phyloP scores from a whole-genome alignment of 2,888 invertebrate genomes.

The Lithophane semibrunnea region DNA sequence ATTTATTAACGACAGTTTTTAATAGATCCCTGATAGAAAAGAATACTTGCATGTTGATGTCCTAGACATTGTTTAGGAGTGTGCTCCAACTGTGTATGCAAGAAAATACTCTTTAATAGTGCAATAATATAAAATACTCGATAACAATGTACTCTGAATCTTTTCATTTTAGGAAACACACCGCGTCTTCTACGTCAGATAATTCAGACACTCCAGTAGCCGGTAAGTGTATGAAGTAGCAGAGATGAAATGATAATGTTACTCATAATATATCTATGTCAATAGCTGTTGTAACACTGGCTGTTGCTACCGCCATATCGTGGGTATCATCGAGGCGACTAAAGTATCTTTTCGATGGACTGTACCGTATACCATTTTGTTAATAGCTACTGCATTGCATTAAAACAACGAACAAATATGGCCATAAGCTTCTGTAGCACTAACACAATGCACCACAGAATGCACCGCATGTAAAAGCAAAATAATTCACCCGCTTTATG shows the following conservation, averaged over 20 bases:
- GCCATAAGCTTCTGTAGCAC: not conserved
- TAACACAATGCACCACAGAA: not conserved
- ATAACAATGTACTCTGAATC: not conserved
- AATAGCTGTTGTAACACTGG: no score
- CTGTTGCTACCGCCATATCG: not conserved
- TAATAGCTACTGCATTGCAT: not conserved
- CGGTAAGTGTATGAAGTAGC: conserved; percentile 70
- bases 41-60: not conserved
- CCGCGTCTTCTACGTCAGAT: conserved; percentile 80
- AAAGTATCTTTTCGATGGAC: not conserved
- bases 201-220: conserved; percentile 76
- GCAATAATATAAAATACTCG: not conserved
- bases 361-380: not conserved
- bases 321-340: not conserved
- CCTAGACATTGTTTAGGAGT: not conserved
- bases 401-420: not conserved
- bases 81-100: not conserved
- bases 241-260: not conserved
- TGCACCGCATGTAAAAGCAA: not conserved
- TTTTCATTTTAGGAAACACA: conserved; percentile 75
- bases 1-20: no score
- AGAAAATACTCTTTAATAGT: not conserved
- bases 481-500: not conserved
- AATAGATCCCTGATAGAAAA: not conserved
- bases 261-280: no score